A percentile compares a stretch with the other conserved stretches of the same genome.
These are phyloP conservation scores for Drymodes brunneopygia DNA, from an alignment of 2,113 vertebrate species.

Conservation along the genomic window DNA sequence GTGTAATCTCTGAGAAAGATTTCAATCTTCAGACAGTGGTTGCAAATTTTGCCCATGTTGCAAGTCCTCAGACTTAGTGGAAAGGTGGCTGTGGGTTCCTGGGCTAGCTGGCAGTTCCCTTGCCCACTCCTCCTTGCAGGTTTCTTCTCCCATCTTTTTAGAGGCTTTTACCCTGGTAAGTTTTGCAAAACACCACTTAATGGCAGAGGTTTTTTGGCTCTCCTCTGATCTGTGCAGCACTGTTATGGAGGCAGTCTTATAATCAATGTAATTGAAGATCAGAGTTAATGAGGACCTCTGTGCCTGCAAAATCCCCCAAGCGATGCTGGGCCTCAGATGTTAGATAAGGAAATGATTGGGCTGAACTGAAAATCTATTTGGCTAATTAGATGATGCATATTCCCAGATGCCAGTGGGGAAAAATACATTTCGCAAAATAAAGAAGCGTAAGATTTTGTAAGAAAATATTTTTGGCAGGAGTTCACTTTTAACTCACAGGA, in stretches of 20 bases:
- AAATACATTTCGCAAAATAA: conserved; percentile 64
- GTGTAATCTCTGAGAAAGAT: neutral
- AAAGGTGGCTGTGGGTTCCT: neutral
- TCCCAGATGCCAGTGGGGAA: conserved; percentile 63
- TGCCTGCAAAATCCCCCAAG: conserved; percentile 64
- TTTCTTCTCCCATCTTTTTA: neutral
- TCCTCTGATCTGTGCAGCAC: conserved; percentile 61
- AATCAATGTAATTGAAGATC: conserved; percentile 82
- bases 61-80: neutral
- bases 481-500: conserved; percentile 9
- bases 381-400: conserved; percentile 80
- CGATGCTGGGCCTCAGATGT: conserved; percentile 66
- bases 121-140: neutral
- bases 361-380: conserved; percentile 82
- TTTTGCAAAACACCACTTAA: conserved; percentile 38
- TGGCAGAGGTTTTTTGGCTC: conserved; percentile 44
- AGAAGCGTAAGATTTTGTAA: conserved; percentile 63
- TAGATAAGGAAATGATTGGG: conserved; percentile 80
- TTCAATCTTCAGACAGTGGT: neutral
- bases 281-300: conserved; percentile 80
- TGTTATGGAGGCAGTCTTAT: conserved; percentile 70
- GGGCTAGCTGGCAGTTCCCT: neutral
- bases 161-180: conserved; percentile 19
- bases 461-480: conserved; percentile 54
- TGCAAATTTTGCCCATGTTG: rapidly evolving